A percentile compares a stretch with the other conserved stretches of the same genome.
Evolutionary conservation across 2,113 vertebrate species (phyloP).

Genomic region (Coryphaenoides rupestris): DNA sequence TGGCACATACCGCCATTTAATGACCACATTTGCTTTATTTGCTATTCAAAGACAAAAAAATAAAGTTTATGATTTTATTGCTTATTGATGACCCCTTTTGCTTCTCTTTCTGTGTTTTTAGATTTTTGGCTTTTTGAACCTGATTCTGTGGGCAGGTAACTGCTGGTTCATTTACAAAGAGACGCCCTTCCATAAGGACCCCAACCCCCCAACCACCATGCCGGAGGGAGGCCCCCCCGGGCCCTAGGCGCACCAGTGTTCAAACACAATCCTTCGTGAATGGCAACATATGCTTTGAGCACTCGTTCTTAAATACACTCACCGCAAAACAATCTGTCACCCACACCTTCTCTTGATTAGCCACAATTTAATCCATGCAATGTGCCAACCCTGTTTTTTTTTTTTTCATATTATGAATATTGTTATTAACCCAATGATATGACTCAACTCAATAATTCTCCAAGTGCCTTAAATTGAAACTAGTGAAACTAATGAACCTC

Average conservation of each 20-base stretch:
- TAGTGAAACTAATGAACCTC: too few relatives aligned
- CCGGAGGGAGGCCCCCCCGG: conserved; percentile 51
- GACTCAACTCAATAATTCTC: too few relatives aligned
- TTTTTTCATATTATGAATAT: too few relatives aligned
- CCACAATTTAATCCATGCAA: too few relatives aligned
- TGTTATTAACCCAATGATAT: too few relatives aligned
- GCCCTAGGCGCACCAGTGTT: conserved; percentile 42
- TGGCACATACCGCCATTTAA: neutral
- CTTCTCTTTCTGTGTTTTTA: conserved; percentile 45
- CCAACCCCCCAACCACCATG: conserved; percentile 71
- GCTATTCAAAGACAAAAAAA: too few relatives aligned
- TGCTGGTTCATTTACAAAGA: conserved; percentile 97
- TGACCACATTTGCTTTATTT: neutral
- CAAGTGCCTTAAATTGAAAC: too few relatives aligned
- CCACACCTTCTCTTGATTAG: too few relatives aligned
- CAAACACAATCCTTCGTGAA: conserved; percentile 23
- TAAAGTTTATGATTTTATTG: too few relatives aligned
- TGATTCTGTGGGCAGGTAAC: conserved; percentile 91
- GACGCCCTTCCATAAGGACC: conserved; percentile 81
- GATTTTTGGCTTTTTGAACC: conserved; percentile 93
- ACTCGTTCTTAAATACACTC: neutral
- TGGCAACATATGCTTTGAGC: neutral
- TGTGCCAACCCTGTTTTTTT: too few relatives aligned
- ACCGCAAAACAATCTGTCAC: too few relatives aligned
- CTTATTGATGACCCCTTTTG: neutral